These are phyloP conservation scores for Micrasema minimum DNA, from an alignment of 1,140 invertebrate genomes.

Conservation along the genomic window DNA sequence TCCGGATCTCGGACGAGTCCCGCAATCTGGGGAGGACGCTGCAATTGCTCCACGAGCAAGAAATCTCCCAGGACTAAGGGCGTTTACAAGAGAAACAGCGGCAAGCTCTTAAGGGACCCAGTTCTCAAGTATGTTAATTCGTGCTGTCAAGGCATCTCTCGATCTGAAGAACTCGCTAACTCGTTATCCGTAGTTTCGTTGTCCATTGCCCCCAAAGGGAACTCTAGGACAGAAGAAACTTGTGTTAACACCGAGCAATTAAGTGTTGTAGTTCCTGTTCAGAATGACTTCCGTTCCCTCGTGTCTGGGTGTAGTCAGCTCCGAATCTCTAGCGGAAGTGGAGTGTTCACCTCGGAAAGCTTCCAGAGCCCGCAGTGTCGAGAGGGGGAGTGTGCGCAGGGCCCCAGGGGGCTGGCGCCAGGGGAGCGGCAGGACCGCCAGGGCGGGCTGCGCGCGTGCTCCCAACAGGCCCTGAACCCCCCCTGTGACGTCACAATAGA, in stretches of 20 bases:
- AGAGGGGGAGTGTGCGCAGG: slow-evolving; percentile 50
- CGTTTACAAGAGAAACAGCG: slow-evolving; percentile 59
- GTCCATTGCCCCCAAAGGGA: slow-evolving; percentile 42
- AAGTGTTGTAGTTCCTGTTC: neutral
- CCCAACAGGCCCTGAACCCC: slow-evolving; percentile 74
- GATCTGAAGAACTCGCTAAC: slow-evolving; percentile 54
- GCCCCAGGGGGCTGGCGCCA: slow-evolving; percentile 51
- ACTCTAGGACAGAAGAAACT: slow-evolving; percentile 56
- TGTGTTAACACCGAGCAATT: neutral
- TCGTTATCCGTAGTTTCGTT: slow-evolving; percentile 40
- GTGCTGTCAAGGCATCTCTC: slow-evolving; percentile 51
- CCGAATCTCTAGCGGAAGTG: slow-evolving; percentile 52
- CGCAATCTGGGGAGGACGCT: slow-evolving; percentile 33
- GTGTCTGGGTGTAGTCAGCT: slow-evolving; percentile 44
- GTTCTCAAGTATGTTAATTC: slow-evolving; percentile 58
- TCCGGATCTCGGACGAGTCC: slow-evolving; percentile 11
- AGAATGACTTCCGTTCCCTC: slow-evolving; percentile 46
- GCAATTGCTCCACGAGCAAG: slow-evolving; percentile 15
- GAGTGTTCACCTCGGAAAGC: slow-evolving; percentile 61
- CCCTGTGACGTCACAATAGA: slow-evolving; percentile 86
- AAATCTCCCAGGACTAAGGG: slow-evolving; percentile 55
- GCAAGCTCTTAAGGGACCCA: slow-evolving; percentile 61
- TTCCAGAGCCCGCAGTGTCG: slow-evolving; percentile 56
- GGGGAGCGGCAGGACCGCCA: slow-evolving; percentile 53
- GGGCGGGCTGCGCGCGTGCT: slow-evolving; percentile 63